phyloP scores from a whole-genome alignment of 2,888 invertebrate species.

The Ptilodon capucinus region DNA sequence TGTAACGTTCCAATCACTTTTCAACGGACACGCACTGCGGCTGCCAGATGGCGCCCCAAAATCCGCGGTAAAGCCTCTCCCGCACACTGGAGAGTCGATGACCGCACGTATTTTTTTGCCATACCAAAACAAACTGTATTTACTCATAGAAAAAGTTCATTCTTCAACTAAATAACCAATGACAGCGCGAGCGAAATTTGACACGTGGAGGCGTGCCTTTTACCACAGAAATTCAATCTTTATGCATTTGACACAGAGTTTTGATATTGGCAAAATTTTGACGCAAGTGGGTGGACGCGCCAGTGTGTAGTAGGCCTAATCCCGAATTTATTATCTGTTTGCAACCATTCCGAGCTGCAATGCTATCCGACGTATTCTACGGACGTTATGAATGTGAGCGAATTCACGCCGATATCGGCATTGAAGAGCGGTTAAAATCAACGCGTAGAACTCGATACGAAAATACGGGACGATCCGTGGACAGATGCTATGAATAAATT shows the following conservation, averaged over 20 bases:
- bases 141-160: too few relatives aligned
- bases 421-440: slow-evolving; percentile 36
- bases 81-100: too few relatives aligned
- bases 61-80: slow-evolving; percentile 64
- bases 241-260: too few relatives aligned
- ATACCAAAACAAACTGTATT: too few relatives aligned
- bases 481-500: background rate
- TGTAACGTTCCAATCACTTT: slow-evolving; percentile 58
- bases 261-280: too few relatives aligned
- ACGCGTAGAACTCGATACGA: slow-evolving; percentile 25
- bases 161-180: too few relatives aligned
- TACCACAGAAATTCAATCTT: too few relatives aligned
- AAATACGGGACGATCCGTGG: slow-evolving; percentile 13
- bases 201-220: too few relatives aligned
- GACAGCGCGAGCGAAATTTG: too few relatives aligned
- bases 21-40: slow-evolving; percentile 44
- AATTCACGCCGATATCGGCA: slow-evolving; percentile 45
- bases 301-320: too few relatives aligned
- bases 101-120: too few relatives aligned
- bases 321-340: slow-evolving; percentile 76
- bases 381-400: slow-evolving; percentile 50
- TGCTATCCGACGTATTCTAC: slow-evolving; percentile 54
- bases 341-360: slow-evolving; percentile 57
- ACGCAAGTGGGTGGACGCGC: too few relatives aligned
- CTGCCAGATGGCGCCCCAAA: slow-evolving; percentile 62